Percentiles rank a stretch among this genome's conserved stretches.
phyloP scores from a whole-genome alignment of 2,888 invertebrate species.

The Deilephila elpenor region DNA sequence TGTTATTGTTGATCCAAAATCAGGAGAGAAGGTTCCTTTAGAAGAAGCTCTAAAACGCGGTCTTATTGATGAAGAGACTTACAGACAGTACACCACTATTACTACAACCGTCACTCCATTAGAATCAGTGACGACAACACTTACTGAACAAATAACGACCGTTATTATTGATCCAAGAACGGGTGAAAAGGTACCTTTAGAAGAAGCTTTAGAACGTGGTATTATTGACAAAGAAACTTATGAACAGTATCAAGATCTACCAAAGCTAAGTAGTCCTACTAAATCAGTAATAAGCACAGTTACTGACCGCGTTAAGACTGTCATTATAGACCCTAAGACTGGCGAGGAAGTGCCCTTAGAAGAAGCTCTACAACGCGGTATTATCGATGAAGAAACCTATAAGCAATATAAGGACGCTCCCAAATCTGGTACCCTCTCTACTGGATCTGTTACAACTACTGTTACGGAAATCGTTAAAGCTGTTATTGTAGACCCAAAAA shows the following conservation, averaged over 20 bases:
- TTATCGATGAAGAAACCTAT: conserved; percentile 20
- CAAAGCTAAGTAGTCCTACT: background rate
- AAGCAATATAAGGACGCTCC: conserved; percentile 7
- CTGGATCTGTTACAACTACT: background rate
- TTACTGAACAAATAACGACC: background rate
- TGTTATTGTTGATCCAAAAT: conserved; percentile 89
- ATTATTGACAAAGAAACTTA: conserved; percentile 60
- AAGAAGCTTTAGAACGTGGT: conserved; percentile 89
- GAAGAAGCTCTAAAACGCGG: conserved; percentile 85
- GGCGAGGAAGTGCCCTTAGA: conserved; percentile 45
- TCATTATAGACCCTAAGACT: conserved; percentile 26
- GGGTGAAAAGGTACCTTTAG: conserved; percentile 90
- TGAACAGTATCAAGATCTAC: conserved; percentile 40
- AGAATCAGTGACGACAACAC: too few species aligned
- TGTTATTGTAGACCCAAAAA: conserved; percentile 72
- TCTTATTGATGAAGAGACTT: conserved; percentile 24
- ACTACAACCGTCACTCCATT: background rate
- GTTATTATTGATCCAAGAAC: conserved; percentile 70
- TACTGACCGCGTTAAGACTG: background rate
- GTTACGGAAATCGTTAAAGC: background rate
- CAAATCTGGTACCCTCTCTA: background rate
- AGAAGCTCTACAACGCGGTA: conserved; percentile 84
- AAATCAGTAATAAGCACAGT: background rate
- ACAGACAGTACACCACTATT: conserved; percentile 8
- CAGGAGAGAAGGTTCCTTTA: conserved; percentile 82